Conservation (phyloP, 2,797 vertebrate species). For the Sebastes melanostomus region DNA sequence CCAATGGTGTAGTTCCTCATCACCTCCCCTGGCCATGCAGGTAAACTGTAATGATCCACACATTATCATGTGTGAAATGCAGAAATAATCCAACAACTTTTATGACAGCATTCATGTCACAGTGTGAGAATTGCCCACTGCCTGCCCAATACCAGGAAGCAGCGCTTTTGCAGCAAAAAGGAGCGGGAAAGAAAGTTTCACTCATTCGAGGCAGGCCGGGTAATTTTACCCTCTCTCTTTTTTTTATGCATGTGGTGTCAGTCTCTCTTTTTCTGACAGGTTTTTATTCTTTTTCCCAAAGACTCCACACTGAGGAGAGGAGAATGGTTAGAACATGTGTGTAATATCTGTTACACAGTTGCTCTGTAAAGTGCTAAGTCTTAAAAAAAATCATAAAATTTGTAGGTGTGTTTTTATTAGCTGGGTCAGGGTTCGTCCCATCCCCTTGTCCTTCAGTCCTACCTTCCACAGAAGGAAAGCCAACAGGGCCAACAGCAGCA, state of each 20-base stretch:
- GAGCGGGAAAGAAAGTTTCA: constrained; percentile 42
- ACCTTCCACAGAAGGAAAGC: constrained; percentile 98
- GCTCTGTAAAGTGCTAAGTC: neutral
- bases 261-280: constrained; percentile 96
- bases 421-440: neutral
- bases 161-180: constrained; percentile 45
- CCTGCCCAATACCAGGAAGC: constrained; percentile 49
- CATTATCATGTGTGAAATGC: constrained; percentile 48
- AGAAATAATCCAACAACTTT: constrained; percentile 11
- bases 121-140: constrained; percentile 35
- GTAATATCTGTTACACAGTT: constrained; percentile 10
- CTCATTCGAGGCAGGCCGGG: constrained; percentile 39
- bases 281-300: constrained; percentile 97
- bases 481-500: constrained; percentile 90
- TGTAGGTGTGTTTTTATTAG: neutral
- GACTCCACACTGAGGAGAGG: constrained; percentile 98
- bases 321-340: constrained; percentile 83
- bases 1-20: constrained; percentile 12
- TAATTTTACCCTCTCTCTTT: constrained; percentile 74
- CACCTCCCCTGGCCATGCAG: constrained; percentile 69
- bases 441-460: constrained; percentile 41
- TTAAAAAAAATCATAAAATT: neutral
- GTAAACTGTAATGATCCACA: constrained; percentile 43
- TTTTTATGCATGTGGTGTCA: constrained; percentile 94
- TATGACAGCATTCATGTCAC: constrained; percentile 14